Base-by-base conservation (phyloP, 2,797 vertebrate species). In the Delichon dasypus region DNA sequence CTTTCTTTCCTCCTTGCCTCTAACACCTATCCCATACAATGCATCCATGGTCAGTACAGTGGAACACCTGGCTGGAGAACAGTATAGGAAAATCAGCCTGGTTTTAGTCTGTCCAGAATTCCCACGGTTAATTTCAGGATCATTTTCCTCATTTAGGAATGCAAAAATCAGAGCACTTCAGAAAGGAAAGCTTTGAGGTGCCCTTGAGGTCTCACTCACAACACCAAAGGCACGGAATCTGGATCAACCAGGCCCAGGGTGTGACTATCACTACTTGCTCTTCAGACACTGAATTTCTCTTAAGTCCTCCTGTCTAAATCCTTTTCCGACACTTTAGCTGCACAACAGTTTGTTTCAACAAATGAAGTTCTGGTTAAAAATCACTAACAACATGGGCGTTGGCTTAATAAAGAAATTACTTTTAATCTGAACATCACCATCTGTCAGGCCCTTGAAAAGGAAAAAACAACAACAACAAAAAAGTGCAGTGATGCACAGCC, bases 391-490 rank as follows among this genome's bases (percentile, higher is more conserved):
- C 74, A 65, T 4, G 75, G 94, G 85, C 14, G 48, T 93, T 68
- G 66, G 54, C 74, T 85, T 96, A 93, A 97, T 95, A 95, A 90
- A 93, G 91, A 96, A 95, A 94, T 94, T 81, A 88, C 57, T 94
- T 95, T 95, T 83, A 94, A 95, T 93, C 89, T 73, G 92, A 95
- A 66, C 87, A 89, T 91, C 86, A 93, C 95, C 94, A 96, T 96
- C 96, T 95, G 93, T 90, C 93, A 93, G 81, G 18, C 51, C 76
- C 30, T 50, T 50, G 82, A 72, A 93, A 94, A 84, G 13, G 26
- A 40, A 45, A 77, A 27, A 44, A 29, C 38, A 38, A 20, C 7
- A 81, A 11, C 16, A 42, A 10, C 42, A 65, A 90, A 65, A 94
- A 74, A 20, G 70, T 60, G 94, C 87, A 89, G 78, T 7, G 79